phyloP scores from a whole-genome alignment of 2,888 invertebrate genomes.

The Nipponacmea schrenckii region DNA sequence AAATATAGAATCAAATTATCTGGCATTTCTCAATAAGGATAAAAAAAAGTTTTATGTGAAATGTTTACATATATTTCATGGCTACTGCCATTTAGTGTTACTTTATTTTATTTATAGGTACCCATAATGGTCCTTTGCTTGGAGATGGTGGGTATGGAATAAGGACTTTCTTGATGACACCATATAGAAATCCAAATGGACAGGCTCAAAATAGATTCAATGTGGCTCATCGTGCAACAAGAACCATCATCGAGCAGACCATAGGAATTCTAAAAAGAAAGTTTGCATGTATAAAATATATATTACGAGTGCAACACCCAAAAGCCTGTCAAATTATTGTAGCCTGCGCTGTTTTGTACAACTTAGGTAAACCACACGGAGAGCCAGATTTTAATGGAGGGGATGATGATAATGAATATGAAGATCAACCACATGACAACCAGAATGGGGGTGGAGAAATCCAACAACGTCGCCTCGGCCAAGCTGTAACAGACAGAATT shows the following conservation, averaged over 20 bases:
- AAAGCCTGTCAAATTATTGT: slow-evolving; percentile 4
- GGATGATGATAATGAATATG: neutral
- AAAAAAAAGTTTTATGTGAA: no score
- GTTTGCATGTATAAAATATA: slow-evolving; percentile 14
- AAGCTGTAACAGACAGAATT: neutral
- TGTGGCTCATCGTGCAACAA: slow-evolving; percentile 12
- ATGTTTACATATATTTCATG: no score
- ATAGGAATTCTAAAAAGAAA: slow-evolving; percentile 24
- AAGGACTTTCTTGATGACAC: slow-evolving; percentile 22
- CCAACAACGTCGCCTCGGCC: neutral
- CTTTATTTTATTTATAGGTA: slow-evolving; percentile 14
- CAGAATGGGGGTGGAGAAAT: neutral
- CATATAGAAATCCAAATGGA: slow-evolving; percentile 2
- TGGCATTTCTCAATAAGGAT: no score
- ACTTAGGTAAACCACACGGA: slow-evolving; percentile 18
- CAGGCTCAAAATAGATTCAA: slow-evolving; percentile 17
- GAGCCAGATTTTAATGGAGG: neutral
- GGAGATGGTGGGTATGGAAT: slow-evolving; percentile 26
- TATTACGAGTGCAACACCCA: slow-evolving; percentile 8
- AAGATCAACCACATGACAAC: no score
- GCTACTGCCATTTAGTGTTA: no score
- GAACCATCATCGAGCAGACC: slow-evolving; percentile 25
- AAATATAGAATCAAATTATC: no score
- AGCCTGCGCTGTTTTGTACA: slow-evolving; percentile 22
- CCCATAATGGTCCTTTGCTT: slow-evolving; percentile 15